Evolutionary conservation across 30 jellyfish, hydroid and myxozoan genomes (phyloP).

Genomic region (Aurelia aurita complex sp. Pacific): DNA sequence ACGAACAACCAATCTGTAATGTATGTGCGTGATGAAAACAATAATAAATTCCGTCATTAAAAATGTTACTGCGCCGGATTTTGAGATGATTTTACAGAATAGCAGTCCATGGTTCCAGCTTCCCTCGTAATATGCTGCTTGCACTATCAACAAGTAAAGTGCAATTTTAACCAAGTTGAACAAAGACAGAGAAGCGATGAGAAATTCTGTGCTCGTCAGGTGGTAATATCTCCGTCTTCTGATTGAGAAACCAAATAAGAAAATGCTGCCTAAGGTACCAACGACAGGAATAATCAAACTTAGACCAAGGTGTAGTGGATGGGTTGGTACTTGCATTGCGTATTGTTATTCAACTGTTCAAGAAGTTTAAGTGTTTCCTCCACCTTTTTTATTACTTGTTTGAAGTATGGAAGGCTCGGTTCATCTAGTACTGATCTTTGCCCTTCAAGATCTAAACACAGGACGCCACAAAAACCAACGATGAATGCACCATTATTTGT

Average conservation of each 20-base stretch:
- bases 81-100: conserved; percentile 23
- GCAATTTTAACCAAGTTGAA: conserved; percentile 38
- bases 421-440: no score
- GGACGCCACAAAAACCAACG: no score
- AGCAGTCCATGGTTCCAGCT: conserved; percentile 27
- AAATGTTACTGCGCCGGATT: conserved; percentile 47
- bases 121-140: conserved; percentile 48
- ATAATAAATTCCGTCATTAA: conserved; percentile 41
- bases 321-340: conserved; percentile 12
- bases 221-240: conserved; percentile 36
- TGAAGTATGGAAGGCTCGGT: no score
- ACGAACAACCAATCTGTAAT: conserved; percentile 8
- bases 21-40: conserved; percentile 17
- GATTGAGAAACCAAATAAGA: conserved; percentile 31
- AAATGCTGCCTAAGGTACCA: conserved; percentile 31
- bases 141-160: conserved; percentile 8
- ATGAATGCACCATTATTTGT: no score
- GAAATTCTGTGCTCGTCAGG: conserved; percentile 32
- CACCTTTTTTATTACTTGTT: no score
- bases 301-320: conserved; percentile 6
- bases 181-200: conserved; percentile 22
- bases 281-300: conserved; percentile 13
- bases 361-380: neutral
- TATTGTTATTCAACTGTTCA: neutral
- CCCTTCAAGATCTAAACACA: no score